Conservation (phyloP, 2,888 invertebrate species). For the Nomada lathburiana region DNA sequence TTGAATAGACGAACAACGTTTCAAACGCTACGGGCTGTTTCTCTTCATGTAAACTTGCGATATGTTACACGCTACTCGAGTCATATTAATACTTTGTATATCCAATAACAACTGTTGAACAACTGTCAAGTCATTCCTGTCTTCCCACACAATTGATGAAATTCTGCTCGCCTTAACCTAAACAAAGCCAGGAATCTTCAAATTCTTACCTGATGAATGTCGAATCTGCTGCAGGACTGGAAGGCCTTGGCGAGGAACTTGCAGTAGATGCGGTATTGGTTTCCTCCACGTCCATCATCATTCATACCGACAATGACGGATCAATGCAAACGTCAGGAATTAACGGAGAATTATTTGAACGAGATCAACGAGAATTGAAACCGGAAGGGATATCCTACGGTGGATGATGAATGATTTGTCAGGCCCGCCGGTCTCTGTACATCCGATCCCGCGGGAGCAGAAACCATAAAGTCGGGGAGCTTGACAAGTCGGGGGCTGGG, state of each 20-base stretch:
- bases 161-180: slow-evolving; percentile 8
- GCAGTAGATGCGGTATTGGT: slow-evolving; percentile 82
- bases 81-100: neutral
- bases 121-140: neutral
- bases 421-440: slow-evolving; percentile 50
- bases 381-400: slow-evolving; percentile 26
- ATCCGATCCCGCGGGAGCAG: slow-evolving; percentile 51
- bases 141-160: neutral
- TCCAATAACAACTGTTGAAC: slow-evolving; percentile 51
- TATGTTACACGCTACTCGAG: neutral
- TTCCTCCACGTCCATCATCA: slow-evolving; percentile 83
- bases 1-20: neutral
- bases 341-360: slow-evolving; percentile 46
- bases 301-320: slow-evolving; percentile 77
- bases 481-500: slow-evolving; percentile 56
- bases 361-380: slow-evolving; percentile 39
- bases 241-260: slow-evolving; percentile 83
- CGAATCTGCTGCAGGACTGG: slow-evolving; percentile 82
- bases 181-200: slow-evolving; percentile 1
- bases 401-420: slow-evolving; percentile 38
- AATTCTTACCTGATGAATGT: slow-evolving; percentile 81
- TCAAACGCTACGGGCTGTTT: too few species aligned
- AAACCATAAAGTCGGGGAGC: slow-evolving; percentile 64
- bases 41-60: too few species aligned
- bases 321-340: slow-evolving; percentile 54